Evolutionary conservation across 1,140 invertebrate species (phyloP).

Genomic region (Drosophila orosa): DNA sequence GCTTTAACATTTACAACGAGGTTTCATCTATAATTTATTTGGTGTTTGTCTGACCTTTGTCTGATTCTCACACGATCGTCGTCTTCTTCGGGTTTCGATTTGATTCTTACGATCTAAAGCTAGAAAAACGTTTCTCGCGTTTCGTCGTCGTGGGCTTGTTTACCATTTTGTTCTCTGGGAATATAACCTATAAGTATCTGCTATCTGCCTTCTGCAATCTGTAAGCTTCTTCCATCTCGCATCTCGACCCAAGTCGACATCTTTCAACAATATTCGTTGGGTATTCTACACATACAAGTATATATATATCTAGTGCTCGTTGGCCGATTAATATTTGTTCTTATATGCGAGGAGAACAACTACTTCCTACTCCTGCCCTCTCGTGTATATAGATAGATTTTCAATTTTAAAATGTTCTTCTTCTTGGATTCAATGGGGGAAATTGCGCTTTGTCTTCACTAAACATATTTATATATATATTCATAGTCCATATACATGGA

Average conservation of each 20-base stretch:
- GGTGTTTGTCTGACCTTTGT: conserved; percentile 37
- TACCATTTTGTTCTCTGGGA: conserved; percentile 41
- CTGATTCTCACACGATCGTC: conserved; percentile 20
- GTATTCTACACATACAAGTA: conserved; percentile 12
- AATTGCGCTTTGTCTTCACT: conserved; percentile 3
- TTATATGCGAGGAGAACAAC: conserved; percentile 14
- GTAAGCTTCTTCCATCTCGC: not conserved
- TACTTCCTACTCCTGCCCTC: conserved; percentile 1
- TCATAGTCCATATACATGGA: conserved; percentile 25
- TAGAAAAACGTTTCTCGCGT: conserved; percentile 44
- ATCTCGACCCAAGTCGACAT: conserved; percentile 13
- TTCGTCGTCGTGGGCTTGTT: conserved; percentile 57
- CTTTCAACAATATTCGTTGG: conserved; percentile 32
- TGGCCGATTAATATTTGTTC: conserved; percentile 28
- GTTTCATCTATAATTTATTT: conserved; percentile 48
- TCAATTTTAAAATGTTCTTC: conserved; percentile 10
- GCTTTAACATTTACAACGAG: conserved; percentile 64
- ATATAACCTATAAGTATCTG: conserved; percentile 15
- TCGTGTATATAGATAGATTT: conserved; percentile 21
- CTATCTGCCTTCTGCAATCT: not conserved
- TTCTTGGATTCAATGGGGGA: conserved; percentile 7
- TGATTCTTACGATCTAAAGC: conserved; percentile 51
- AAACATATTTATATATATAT: conserved; percentile 20
- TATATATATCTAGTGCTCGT: conserved; percentile 14
- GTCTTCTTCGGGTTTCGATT: conserved; percentile 10